Evolutionary conservation across 2,888 invertebrate genomes (phyloP), one percentile per base, ranked within the genome.

Genomic region (Eupithecia inturbata): DNA sequence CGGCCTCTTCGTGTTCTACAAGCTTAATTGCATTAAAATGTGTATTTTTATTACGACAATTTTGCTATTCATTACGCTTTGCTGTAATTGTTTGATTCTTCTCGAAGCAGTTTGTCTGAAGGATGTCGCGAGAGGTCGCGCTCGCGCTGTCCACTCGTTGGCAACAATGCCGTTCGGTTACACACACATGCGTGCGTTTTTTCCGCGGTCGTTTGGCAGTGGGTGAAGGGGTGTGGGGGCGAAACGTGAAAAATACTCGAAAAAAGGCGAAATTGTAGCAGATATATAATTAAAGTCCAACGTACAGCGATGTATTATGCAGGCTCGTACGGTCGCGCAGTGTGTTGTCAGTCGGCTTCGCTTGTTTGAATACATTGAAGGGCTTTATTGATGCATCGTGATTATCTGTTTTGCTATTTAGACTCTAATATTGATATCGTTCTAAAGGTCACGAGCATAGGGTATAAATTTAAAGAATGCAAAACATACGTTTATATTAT

Each of bases 241-340:
- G 90, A 94, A 94, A 94, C 94, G 95, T 94, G 95, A 95, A 95
- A 95, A 95, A 95, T 94, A 95, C 94, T 94, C 94, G 93, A 95
- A 95, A 95, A 95, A 95, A 94, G 93, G 91, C 92, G 91, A 94
- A 94, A 94, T 94, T 94, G 94, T 94, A 93, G 93, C 94, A 94
- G 94, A 94, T 94, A 94, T 94, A 94, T 94, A 94, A 94, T 94
- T 94, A 94, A 94, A 94, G 93, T 88, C 92, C 89, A 85, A 88
- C 91, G 92, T 93, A 93, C 86, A 82, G 87, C 91, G 89, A 94
- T 94, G 93, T 94, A 92, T 94, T 93, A 94, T 94, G 94, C 94
- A 94, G 89, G 85, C 85, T 82, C 87, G 89, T 86, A 87, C 88
- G 86, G 92, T 92, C 91, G 91, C 90, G 86, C 75, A 69, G 71